Evolutionary conservation across 2,113 vertebrate species (phyloP).

Genomic region (Empidonax alnorum): DNA sequence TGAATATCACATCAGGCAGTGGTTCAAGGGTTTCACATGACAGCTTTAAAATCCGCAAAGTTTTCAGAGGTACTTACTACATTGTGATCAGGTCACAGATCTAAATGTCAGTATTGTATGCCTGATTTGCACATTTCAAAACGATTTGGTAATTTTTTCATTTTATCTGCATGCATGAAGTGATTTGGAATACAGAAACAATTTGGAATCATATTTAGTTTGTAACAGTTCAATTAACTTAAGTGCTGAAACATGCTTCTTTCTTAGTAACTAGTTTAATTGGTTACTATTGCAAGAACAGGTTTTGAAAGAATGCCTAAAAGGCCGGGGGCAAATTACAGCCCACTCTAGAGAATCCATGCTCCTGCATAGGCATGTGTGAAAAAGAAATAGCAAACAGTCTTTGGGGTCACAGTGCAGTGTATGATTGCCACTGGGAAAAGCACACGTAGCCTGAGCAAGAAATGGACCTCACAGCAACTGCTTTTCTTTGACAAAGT

Average conservation of each 20-base stretch:
- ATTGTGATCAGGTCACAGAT: slow-evolving; percentile 74
- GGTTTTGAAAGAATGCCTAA: slow-evolving; percentile 66
- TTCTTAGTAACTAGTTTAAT: slow-evolving; percentile 76
- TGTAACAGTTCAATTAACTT: slow-evolving; percentile 82
- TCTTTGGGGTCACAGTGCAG: neutral
- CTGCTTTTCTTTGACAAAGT: slow-evolving; percentile 13
- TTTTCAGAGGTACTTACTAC: slow-evolving; percentile 66
- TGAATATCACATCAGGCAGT: slow-evolving; percentile 70
- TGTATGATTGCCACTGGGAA: neutral
- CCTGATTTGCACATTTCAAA: slow-evolving; percentile 75
- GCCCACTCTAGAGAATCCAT: slow-evolving; percentile 43
- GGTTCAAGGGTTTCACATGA: slow-evolving; percentile 69
- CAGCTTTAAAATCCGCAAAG: slow-evolving; percentile 48
- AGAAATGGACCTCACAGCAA: neutral
- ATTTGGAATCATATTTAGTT: slow-evolving; percentile 80
- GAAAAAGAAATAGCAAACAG: slow-evolving; percentile 31
- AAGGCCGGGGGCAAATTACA: slow-evolving; percentile 46
- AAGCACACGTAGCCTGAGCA: neutral
- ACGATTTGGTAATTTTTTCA: slow-evolving; percentile 71
- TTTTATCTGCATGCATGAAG: slow-evolving; percentile 76
- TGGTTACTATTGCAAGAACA: slow-evolving; percentile 73
- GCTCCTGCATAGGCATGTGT: slow-evolving; percentile 34
- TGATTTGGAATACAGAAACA: slow-evolving; percentile 74
- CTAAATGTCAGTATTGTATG: slow-evolving; percentile 73
- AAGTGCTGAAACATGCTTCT: slow-evolving; percentile 79